Conservation (phyloP, 2,113 vertebrate genomes). For the Periophthalmus modestus region DNA sequence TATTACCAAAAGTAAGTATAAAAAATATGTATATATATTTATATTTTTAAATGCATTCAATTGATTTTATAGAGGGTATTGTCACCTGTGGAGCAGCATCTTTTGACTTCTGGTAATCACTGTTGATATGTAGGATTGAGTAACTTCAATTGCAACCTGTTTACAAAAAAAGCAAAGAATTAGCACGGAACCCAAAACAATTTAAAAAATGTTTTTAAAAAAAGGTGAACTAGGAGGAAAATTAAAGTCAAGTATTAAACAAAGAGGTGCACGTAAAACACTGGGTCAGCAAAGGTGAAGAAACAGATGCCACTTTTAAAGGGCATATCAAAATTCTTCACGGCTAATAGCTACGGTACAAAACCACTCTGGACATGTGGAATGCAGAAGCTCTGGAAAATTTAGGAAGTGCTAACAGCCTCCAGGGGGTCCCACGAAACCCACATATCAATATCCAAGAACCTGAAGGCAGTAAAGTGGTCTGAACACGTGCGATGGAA, state of each 20-base stretch:
- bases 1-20: too few relatives aligned
- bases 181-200: neutral
- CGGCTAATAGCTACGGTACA: slow-evolving; percentile 7
- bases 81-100: slow-evolving; percentile 83
- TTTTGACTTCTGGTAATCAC: slow-evolving; percentile 86
- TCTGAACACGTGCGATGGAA: slow-evolving; percentile 37
- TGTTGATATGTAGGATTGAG: slow-evolving; percentile 76
- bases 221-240: slow-evolving; percentile 48
- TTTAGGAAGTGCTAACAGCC: slow-evolving; percentile 41
- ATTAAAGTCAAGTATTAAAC: slow-evolving; percentile 44
- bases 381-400: slow-evolving; percentile 36
- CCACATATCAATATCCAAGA: slow-evolving; percentile 45
- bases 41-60: too few relatives aligned
- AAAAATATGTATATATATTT: too few relatives aligned
- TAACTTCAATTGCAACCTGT: slow-evolving; percentile 47
- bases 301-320: slow-evolving; percentile 35
- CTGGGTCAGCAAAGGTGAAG: slow-evolving; percentile 33
- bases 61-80: slow-evolving; percentile 32
- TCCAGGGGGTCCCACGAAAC: slow-evolving; percentile 13
- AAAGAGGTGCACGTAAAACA: slow-evolving; percentile 40
- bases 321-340: slow-evolving; percentile 27
- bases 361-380: slow-evolving; percentile 23
- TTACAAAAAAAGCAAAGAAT: slow-evolving; percentile 19
- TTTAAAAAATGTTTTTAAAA: neutral
- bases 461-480: slow-evolving; percentile 49